These are phyloP conservation scores for Empis livida DNA, from an alignment of 2,888 invertebrate species.

Conservation along the genomic window DNA sequence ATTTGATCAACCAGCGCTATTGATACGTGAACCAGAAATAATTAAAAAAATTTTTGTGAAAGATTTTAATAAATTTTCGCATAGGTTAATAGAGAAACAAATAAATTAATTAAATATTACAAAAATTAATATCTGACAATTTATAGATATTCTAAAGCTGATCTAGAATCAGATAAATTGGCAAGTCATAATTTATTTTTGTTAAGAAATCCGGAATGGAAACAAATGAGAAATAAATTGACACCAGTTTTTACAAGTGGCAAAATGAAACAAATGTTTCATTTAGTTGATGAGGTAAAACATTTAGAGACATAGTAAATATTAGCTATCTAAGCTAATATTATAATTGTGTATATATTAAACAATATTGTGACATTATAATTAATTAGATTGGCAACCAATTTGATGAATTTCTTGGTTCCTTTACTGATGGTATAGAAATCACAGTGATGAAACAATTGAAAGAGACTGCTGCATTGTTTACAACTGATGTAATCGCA, in stretches of 20 bases:
- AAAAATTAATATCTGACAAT: no score
- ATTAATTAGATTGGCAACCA: conserved; percentile 20
- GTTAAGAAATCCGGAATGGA: conserved; percentile 36
- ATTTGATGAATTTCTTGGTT: conserved; percentile 19
- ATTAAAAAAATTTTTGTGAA: conserved; percentile 36
- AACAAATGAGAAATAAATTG: conserved; percentile 31
- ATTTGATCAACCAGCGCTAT: conserved; percentile 35
- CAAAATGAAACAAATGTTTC: conserved; percentile 33
- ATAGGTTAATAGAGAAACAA: conserved; percentile 21
- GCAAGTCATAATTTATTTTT: conserved; percentile 36
- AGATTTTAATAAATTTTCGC: conserved; percentile 36
- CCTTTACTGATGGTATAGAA: neutral
- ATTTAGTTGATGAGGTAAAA: conserved; percentile 26
- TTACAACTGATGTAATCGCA: conserved; percentile 30
- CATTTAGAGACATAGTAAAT: no score
- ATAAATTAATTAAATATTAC: neutral
- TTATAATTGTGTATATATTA: no score
- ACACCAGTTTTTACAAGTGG: conserved; percentile 38
- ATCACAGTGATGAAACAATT: conserved; percentile 13
- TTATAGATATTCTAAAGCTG: neutral
- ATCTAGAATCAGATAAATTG: conserved; percentile 24
- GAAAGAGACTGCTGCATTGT: conserved; percentile 25
- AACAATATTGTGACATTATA: no score
- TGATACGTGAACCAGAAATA: conserved; percentile 36
- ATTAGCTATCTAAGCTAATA: no score